Percentiles rank a stretch among this genome's conserved stretches.
Evolutionary conservation across 2,888 invertebrate species (phyloP).

Genomic region (Troides aeacus): DNA sequence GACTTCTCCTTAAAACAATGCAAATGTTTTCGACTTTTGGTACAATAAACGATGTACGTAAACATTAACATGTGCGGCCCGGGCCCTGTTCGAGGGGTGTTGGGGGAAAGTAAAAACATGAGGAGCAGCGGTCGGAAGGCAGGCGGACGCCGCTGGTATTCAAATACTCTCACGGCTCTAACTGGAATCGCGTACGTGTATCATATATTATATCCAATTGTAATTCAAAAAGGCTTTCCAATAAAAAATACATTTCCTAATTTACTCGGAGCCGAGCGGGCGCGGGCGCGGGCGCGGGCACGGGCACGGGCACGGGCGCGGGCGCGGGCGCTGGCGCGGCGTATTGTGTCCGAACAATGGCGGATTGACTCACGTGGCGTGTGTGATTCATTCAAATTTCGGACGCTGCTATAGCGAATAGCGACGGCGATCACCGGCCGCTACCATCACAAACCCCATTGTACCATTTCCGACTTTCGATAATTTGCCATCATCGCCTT

Average conservation of each 20-base stretch:
- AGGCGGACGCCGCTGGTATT: slow-evolving; percentile 46
- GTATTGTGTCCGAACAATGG: slow-evolving; percentile 71
- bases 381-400: slow-evolving; percentile 74
- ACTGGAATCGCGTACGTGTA: slow-evolving; percentile 66
- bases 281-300: slow-evolving; percentile 52
- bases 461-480: slow-evolving; percentile 10
- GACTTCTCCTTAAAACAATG: slow-evolving; percentile 64
- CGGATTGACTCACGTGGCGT: slow-evolving; percentile 66
- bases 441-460: neutral
- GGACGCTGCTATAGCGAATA: slow-evolving; percentile 44
- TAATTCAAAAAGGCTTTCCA: slow-evolving; percentile 69
- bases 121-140: slow-evolving; percentile 27
- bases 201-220: slow-evolving; percentile 62
- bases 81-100: slow-evolving; percentile 5
- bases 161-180: slow-evolving; percentile 64
- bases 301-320: slow-evolving; percentile 49
- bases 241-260: slow-evolving; percentile 79
- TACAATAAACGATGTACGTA: slow-evolving; percentile 38
- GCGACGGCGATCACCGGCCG: slow-evolving; percentile 29
- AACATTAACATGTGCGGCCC: slow-evolving; percentile 30
- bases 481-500: neutral
- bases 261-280: slow-evolving; percentile 56
- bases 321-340: slow-evolving; percentile 47
- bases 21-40: slow-evolving; percentile 55
- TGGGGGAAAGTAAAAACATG: slow-evolving; percentile 5